These are phyloP conservation scores for Nannospalax galili DNA, from an alignment of 2,113 vertebrate genomes.

Conservation along the genomic window DNA sequence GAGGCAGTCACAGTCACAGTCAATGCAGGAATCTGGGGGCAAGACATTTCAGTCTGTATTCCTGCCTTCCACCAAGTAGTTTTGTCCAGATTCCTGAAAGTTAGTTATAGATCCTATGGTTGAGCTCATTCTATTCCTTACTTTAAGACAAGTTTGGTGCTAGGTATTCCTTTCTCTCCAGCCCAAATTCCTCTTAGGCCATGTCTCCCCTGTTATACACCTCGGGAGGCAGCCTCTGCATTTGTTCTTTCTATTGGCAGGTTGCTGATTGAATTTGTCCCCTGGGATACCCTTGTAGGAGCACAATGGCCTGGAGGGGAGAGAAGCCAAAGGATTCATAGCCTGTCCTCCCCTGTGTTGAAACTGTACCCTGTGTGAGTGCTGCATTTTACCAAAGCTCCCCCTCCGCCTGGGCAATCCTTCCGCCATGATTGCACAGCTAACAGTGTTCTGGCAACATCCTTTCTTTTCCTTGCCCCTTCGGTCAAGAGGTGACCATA, in stretches of 20 bases:
- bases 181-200: not conserved
- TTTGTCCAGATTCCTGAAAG: not conserved
- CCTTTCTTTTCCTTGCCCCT: not conserved
- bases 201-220: not conserved
- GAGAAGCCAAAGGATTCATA: not conserved
- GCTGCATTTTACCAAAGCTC: not conserved
- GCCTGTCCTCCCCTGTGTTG: not conserved
- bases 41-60: not conserved
- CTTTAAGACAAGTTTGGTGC: not conserved
- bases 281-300: not conserved
- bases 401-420: fast-evolving
- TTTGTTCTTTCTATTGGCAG: not conserved
- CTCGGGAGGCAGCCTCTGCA: not conserved
- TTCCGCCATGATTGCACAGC: not conserved
- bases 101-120: not conserved
- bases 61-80: not conserved
- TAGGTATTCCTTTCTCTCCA: not conserved
- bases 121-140: not conserved
- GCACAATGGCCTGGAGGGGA: not conserved
- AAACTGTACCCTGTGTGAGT: not conserved
- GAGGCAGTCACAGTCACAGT: not conserved
- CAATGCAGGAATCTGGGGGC: not conserved
- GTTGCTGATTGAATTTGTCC: not conserved
- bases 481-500: not conserved
- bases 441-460: not conserved